phyloP scores from a whole-genome alignment of 2,797 vertebrate species.

The Rhinophrynus dorsalis region DNA sequence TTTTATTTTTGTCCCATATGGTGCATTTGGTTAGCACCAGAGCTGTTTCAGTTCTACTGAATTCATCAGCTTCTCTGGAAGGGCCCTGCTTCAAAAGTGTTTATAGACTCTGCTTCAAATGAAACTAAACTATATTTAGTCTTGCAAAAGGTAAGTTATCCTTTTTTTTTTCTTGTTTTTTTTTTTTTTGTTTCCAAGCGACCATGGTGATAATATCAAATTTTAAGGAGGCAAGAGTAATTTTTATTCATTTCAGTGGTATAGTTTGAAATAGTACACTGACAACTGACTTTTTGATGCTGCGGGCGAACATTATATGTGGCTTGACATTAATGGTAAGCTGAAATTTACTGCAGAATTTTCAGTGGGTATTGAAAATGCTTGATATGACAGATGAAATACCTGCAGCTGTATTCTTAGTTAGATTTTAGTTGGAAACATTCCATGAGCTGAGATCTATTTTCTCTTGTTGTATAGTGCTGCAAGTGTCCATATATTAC shows the following conservation, averaged over 20 bases:
- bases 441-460: conserved; percentile 2
- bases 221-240: conserved; percentile 55
- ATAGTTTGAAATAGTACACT: conserved; percentile 65
- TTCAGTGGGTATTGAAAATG: conserved; percentile 63
- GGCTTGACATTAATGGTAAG: conserved; percentile 65
- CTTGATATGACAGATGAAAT: conserved; percentile 68
- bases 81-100: not conserved
- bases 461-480: not conserved
- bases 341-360: conserved; percentile 63
- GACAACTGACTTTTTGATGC: conserved; percentile 61
- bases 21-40: too few species aligned
- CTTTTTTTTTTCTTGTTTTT: too few species aligned
- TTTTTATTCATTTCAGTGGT: conserved; percentile 65
- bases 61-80: too few species aligned
- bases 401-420: conserved; percentile 56
- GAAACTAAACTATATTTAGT: not conserved
- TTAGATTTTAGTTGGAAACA: conserved; percentile 56
- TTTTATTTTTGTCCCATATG: too few species aligned
- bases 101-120: not conserved
- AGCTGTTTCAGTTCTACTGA: too few species aligned
- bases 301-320: conserved; percentile 68
- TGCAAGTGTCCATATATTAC: not conserved
- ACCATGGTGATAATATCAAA: not conserved
- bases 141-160: too few species aligned
- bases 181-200: not conserved